Conservation (phyloP, 1,140 invertebrate genomes). For the Archegozetes longisetosus region DNA sequence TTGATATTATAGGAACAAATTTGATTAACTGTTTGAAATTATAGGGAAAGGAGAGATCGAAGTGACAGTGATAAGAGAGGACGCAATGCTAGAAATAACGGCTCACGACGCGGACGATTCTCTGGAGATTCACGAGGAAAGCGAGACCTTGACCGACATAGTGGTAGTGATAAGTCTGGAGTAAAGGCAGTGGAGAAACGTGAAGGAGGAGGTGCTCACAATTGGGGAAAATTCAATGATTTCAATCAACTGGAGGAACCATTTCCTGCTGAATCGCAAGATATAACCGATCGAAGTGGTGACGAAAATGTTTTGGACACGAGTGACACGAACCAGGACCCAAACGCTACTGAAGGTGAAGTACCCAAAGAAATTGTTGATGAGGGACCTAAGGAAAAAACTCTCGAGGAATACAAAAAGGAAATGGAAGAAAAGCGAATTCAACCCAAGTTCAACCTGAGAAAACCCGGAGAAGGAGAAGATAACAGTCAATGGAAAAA, state of each 20-base stretch:
- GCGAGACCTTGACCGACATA: slow-evolving; percentile 84
- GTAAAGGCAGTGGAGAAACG: slow-evolving; percentile 84
- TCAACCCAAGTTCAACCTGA: slow-evolving; percentile 61
- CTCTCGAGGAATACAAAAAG: slow-evolving; percentile 76
- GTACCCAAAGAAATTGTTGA: slow-evolving; percentile 15
- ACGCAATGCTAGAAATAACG: slow-evolving; percentile 18
- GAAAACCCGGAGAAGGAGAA: slow-evolving; percentile 81
- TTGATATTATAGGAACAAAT: not conserved
- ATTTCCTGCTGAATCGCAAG: slow-evolving; percentile 3
- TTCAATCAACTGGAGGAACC: slow-evolving; percentile 32
- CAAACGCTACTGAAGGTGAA: slow-evolving; percentile 18
- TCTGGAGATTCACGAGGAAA: slow-evolving; percentile 41
- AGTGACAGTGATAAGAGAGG: slow-evolving; percentile 30
- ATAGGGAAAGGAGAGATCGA: slow-evolving; percentile 23
- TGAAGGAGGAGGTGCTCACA: slow-evolving; percentile 80
- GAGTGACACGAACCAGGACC: slow-evolving; percentile 9
- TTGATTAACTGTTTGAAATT: not conserved
- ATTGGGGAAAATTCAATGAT: slow-evolving; percentile 85
- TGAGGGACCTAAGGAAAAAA: slow-evolving; percentile 41
- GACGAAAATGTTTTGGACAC: slow-evolving; percentile 9
- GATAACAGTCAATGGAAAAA: slow-evolving; percentile 82
- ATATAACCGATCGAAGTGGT: slow-evolving; percentile 16
- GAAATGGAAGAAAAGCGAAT: slow-evolving; percentile 41
- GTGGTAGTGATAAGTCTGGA: slow-evolving; percentile 82
- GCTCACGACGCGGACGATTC: not conserved